A percentile compares a stretch with the other conserved stretches of the same genome.
Evolutionary conservation across 2,113 vertebrate genomes (phyloP).

Genomic region (Coptodon bakossiorum): DNA sequence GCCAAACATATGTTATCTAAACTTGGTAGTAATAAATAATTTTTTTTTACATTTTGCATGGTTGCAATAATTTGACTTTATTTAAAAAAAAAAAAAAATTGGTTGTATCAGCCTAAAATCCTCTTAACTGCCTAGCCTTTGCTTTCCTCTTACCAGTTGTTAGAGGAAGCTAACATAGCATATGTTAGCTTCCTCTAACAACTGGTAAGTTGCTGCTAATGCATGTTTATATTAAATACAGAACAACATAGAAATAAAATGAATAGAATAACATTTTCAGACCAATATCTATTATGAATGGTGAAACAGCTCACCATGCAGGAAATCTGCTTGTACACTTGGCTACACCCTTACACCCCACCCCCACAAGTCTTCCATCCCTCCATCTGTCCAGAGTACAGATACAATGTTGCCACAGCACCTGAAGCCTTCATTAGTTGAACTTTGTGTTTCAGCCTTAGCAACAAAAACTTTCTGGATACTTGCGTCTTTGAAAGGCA

Average conservation of each 20-base stretch:
- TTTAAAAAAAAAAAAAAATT: background rate
- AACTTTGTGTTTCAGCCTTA: background rate
- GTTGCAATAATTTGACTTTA: background rate
- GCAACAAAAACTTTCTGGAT: background rate
- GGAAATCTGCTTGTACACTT: background rate
- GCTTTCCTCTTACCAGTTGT: rapidly evolving
- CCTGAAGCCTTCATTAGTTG: background rate
- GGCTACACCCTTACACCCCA: background rate
- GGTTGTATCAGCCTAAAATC: background rate
- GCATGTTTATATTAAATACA: background rate
- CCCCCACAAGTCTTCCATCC: rapidly evolving
- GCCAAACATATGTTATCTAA: background rate
- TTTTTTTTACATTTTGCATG: background rate
- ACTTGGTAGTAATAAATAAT: background rate
- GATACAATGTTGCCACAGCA: background rate
- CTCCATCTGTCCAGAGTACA: background rate
- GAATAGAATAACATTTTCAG: background rate
- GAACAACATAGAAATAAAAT: background rate
- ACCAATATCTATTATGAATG: background rate
- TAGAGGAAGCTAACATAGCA: too few species aligned
- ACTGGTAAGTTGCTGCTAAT: background rate
- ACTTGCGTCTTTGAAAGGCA: background rate
- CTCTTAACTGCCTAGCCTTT: background rate
- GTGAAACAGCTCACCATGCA: too few species aligned
- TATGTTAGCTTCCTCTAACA: background rate